These are phyloP conservation scores for Meandrusa payeni DNA, from an alignment of 2,888 invertebrate species.

Conservation along the genomic window DNA sequence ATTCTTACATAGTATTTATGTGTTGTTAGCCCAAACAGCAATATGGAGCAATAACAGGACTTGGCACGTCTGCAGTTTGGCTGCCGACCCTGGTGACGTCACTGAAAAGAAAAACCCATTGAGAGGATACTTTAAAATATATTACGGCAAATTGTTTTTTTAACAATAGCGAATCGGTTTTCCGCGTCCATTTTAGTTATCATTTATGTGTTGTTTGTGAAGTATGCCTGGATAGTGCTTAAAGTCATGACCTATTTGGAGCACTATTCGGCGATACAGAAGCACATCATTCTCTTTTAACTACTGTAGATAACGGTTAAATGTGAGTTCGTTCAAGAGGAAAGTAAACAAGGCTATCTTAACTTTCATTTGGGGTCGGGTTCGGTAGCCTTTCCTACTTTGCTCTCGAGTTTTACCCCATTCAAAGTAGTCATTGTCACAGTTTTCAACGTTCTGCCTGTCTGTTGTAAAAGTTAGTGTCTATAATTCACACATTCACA, in stretches of 20 bases:
- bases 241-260: conserved; percentile 4
- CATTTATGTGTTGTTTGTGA: conserved; percentile 2
- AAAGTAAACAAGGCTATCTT: too few relatives aligned
- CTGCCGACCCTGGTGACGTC: conserved; percentile 69
- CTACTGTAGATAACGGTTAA: too few relatives aligned
- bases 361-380: too few relatives aligned
- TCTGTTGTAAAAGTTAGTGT: too few relatives aligned
- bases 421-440: too few relatives aligned
- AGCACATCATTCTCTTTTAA: too few relatives aligned
- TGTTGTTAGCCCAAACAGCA: conserved; percentile 63
- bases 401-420: too few relatives aligned
- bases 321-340: too few relatives aligned
- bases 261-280: background rate
- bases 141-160: conserved; percentile 19
- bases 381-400: too few relatives aligned
- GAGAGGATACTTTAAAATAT: conserved; percentile 29
- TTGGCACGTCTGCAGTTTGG: conserved; percentile 62
- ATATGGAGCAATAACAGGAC: conserved; percentile 55
- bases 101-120: conserved; percentile 48
- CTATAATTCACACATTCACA: too few relatives aligned
- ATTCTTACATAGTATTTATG: conserved; percentile 42
- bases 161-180: conserved; percentile 16
- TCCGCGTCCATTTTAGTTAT: conserved; percentile 7
- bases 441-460: too few relatives aligned
- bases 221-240: background rate